Percentiles rank a stretch among this genome's conserved stretches.
phyloP scores from a whole-genome alignment of 1,140 invertebrate genomes.

The Rhagoletis zephyria region DNA sequence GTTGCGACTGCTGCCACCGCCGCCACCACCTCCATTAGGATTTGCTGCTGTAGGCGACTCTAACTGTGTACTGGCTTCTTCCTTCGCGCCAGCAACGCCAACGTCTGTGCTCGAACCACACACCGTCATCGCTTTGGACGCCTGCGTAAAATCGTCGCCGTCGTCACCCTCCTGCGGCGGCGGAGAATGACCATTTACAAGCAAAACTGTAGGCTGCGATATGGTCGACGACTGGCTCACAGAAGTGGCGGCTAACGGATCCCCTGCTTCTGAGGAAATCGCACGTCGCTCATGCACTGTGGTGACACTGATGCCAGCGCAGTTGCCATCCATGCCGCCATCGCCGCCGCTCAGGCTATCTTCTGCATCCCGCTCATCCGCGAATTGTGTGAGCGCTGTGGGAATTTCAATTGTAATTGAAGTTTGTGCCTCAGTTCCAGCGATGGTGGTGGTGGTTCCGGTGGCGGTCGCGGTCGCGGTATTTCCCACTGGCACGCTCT shows the following conservation, averaged over 20 bases:
- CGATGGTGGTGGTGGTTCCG: not conserved
- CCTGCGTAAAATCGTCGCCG: constrained; percentile 54
- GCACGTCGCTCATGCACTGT: constrained; percentile 18
- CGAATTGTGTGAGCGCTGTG: not conserved
- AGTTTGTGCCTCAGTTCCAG: not conserved
- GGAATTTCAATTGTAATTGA: constrained; percentile 49
- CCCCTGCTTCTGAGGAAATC: not conserved
- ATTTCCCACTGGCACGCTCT: not conserved
- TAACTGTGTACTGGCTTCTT: constrained; percentile 4
- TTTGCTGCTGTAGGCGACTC: constrained; percentile 23
- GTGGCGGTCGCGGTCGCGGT: constrained; percentile 29
- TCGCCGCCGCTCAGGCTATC: not conserved
- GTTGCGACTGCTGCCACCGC: constrained; percentile 66
- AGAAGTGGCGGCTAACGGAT: constrained; percentile 20
- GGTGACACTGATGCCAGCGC: not conserved
- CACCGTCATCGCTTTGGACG: not conserved
- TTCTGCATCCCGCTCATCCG: not conserved
- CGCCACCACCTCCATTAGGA: constrained; percentile 1
- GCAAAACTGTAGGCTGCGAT: constrained; percentile 68
- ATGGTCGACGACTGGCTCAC: constrained; percentile 53
- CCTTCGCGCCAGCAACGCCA: not conserved
- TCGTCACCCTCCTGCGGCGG: constrained; percentile 59
- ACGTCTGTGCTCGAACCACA: not conserved
- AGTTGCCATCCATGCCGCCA: not conserved
- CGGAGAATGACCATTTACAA: constrained; percentile 69